phyloP scores from a whole-genome alignment of 35 echinoderm and acorn worm species.

The Ophiothrix spiculata region DNA sequence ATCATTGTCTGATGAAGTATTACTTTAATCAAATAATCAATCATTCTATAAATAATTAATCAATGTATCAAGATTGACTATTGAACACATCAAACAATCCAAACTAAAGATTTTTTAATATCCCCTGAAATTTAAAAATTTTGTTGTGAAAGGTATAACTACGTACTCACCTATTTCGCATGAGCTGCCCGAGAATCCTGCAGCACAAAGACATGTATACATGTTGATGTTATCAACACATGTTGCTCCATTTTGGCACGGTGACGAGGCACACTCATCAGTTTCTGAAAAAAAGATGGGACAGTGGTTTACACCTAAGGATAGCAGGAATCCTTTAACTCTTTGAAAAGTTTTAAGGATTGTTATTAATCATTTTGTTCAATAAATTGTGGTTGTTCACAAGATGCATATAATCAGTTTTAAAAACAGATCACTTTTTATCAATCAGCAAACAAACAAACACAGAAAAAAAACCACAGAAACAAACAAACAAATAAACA shows the following conservation, averaged over 20 bases:
- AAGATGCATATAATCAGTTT: not conserved
- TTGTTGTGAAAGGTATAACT: no score
- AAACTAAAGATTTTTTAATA: not conserved
- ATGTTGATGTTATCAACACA: conserved; percentile 37
- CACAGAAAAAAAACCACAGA: not conserved
- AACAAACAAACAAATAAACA: no score
- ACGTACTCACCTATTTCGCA: conserved; percentile 38
- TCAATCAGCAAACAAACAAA: not conserved
- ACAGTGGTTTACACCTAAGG: no score
- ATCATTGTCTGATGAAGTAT: not conserved
- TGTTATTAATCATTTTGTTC: no score
- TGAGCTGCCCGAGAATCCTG: conserved; percentile 22
- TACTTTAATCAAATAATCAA: not conserved
- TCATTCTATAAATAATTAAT: not conserved
- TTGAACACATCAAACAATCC: not conserved
- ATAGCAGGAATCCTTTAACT: no score
- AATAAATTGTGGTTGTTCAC: not conserved
- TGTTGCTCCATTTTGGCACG: conserved; percentile 32
- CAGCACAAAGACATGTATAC: conserved; percentile 40
- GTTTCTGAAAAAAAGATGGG: conserved; percentile 1
- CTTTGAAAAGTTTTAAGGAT: no score
- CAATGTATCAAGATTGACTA: not conserved
- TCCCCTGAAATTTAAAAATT: no score
- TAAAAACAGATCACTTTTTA: not conserved
- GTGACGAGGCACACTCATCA: conserved; percentile 45